These are phyloP conservation scores for Hycleus cichorii DNA, from an alignment of 1,140 invertebrate genomes.

Conservation along the genomic window DNA sequence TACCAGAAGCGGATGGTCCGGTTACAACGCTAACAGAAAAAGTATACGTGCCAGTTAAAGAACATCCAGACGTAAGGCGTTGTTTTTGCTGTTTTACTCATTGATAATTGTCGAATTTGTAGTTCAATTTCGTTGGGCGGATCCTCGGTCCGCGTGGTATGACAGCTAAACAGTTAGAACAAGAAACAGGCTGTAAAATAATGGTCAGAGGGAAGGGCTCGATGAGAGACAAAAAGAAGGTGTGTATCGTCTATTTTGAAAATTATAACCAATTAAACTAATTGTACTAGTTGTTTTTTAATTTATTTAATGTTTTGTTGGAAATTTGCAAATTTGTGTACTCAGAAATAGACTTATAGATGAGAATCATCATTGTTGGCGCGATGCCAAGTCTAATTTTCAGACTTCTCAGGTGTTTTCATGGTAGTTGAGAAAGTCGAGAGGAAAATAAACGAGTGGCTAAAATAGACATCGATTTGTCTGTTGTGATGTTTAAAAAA, in stretches of 20 bases:
- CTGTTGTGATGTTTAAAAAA: too few species aligned
- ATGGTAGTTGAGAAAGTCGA: not conserved
- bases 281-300: too few species aligned
- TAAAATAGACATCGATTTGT: not conserved
- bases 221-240: conserved; percentile 99
- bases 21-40: conserved; percentile 93
- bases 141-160: conserved; percentile 98
- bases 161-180: conserved; percentile 99
- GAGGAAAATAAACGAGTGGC: conserved; percentile 5
- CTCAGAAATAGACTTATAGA: too few species aligned
- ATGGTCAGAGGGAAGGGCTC: conserved; percentile 99
- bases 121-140: conserved; percentile 99
- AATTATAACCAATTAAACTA: too few species aligned
- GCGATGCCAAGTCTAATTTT: conserved; percentile 4
- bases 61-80: conserved; percentile 96
- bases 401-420: conserved; percentile 13
- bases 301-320: too few species aligned
- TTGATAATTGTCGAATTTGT: conserved; percentile 38
- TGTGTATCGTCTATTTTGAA: conserved; percentile 44
- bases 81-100: not conserved
- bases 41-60: conserved; percentile 98
- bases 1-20: conserved; percentile 90
- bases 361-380: not conserved
- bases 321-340: not conserved
- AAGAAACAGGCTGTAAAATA: conserved; percentile 99